phyloP scores from a whole-genome alignment of 2,797 vertebrate genomes.

The Salarias fasciatus region DNA sequence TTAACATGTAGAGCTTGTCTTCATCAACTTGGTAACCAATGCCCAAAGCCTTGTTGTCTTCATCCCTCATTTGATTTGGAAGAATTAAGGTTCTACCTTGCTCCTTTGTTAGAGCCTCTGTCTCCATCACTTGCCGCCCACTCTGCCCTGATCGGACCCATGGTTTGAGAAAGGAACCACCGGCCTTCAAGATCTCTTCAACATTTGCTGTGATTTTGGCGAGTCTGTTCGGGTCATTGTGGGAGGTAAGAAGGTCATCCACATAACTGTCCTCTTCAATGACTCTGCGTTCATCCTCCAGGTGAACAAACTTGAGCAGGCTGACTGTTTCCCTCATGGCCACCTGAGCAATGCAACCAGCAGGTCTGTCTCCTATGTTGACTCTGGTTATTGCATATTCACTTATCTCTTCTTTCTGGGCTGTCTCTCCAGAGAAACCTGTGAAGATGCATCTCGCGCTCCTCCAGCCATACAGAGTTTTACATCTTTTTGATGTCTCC shows the following conservation, averaged over 20 bases:
- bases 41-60: constrained; percentile 12
- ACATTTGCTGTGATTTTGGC: not conserved
- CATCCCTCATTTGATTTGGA: not conserved
- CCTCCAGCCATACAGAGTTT: constrained; percentile 25
- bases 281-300: not conserved
- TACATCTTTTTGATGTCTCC: constrained; percentile 43
- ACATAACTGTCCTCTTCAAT: constrained; percentile 1
- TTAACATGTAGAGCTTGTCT: not conserved
- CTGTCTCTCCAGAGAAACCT: constrained; percentile 23
- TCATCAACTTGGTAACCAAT: not conserved
- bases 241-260: constrained; percentile 9
- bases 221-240: not conserved
- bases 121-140: constrained; percentile 8
- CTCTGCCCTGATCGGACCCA: constrained; percentile 21
- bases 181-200: constrained; percentile 9
- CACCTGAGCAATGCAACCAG: constrained; percentile 17
- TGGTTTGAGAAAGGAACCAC: constrained; percentile 15
- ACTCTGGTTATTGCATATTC: constrained; percentile 16
- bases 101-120: not conserved
- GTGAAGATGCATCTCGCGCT: constrained; percentile 18
- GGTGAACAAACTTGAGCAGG: not conserved
- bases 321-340: constrained; percentile 19
- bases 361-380: constrained; percentile 1
- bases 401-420: not conserved
- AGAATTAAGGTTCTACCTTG: not conserved